Evolutionary conservation across 2,113 vertebrate genomes (phyloP).

Genomic region (Zosterops borbonicus): DNA sequence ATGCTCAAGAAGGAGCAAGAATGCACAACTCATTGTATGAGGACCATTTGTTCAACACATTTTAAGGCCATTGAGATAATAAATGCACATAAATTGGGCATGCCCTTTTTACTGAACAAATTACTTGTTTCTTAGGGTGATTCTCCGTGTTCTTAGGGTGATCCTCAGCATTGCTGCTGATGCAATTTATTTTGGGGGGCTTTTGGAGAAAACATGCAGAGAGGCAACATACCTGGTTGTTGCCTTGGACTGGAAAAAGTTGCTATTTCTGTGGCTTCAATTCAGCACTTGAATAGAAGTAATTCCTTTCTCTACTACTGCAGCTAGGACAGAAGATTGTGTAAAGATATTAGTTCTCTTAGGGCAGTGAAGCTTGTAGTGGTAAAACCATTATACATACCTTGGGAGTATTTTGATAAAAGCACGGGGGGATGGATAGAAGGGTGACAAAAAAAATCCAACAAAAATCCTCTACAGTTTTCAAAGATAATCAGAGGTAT

Average conservation of each 20-base stretch:
- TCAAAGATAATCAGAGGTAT: not conserved
- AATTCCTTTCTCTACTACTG: not conserved
- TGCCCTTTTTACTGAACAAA: not conserved
- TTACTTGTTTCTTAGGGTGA: not conserved
- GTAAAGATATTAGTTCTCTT: not conserved
- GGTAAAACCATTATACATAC: not conserved
- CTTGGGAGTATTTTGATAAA: not conserved
- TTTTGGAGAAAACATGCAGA: not conserved
- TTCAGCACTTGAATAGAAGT: not conserved
- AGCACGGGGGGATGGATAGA: not conserved
- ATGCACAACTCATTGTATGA: not conserved
- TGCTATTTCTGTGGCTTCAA: not conserved
- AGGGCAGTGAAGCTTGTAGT: not conserved
- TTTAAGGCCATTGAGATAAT: not conserved
- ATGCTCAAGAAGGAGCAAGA: not conserved
- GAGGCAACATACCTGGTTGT: not conserved
- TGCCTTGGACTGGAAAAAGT: not conserved
- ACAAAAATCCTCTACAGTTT: not conserved
- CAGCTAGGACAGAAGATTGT: not conserved
- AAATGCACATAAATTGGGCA: not conserved
- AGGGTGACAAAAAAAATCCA: not conserved
- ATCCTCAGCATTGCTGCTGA: not conserved
- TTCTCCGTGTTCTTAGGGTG: not conserved
- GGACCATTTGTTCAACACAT: not conserved
- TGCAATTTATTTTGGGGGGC: not conserved